Evolutionary conservation across 23 tunicate genomes (phyloP), one percentile per base, ranked within the genome.

Genomic region (Diplosoma virens): DNA sequence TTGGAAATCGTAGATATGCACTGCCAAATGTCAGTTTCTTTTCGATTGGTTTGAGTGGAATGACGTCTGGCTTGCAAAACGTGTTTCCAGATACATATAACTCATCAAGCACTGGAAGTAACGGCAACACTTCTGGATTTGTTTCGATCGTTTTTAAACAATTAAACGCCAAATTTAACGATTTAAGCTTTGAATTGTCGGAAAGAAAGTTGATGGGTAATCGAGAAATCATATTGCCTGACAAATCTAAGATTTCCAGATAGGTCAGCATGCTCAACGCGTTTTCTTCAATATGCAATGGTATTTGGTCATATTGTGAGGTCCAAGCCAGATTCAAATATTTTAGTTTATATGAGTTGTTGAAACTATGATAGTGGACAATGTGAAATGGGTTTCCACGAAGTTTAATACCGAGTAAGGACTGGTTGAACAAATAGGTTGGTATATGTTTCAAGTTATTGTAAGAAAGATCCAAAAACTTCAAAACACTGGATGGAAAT

Each of bases 241-340:
- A 55, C 4, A 55, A n/a, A n/a, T 55, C 61, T 25, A 55, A 55
- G 22, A 55, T 25, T 9, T 11, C 23, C 23, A 55, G 22, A 4
- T 55, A 4, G n/a, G 23, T 9, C 61, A 55, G 22, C 4, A n/a
- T 4, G 4, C 22, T n/a, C 22, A 55, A 55, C n/a, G 61, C 61
- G 5, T 25, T 25, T 55, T 55, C 5, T n/a, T 55, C 22, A 9
- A 55, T 55, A 55, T 55, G 61, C n/a, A 55, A 25, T n/a, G 61
- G 61, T n/a, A 17, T 24, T 6, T 27, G 9, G 4, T 55, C 22
- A n/a, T 55, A 55, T 18, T 55, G 61, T 18, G 61, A 55, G n/a
- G 61, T 9, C 61, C 61, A 55, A 17, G 61, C 61, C 61, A 55
- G 4, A 55, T 55, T 55, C 61, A 55, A 55, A 18, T 55, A 55